Evolutionary conservation across 2,888 invertebrate species (phyloP).

Genomic region (Morinoia aosen): DNA sequence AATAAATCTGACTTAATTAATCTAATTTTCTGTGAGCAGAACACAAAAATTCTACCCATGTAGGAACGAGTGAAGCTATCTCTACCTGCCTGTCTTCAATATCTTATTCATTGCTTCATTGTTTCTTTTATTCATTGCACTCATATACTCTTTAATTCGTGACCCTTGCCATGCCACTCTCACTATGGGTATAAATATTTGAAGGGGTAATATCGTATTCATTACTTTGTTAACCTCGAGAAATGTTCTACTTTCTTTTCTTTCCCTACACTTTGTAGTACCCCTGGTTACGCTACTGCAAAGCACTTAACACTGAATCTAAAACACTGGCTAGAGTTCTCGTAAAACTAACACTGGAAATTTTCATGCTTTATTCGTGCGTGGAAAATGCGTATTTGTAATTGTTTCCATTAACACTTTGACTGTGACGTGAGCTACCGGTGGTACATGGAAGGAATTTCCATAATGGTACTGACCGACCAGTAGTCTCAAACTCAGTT

Average conservation of each 20-base stretch:
- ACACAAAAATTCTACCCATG: neutral
- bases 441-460: no score
- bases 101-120: neutral
- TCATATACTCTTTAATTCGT: neutral
- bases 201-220: neutral
- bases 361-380: no score
- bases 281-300: no score
- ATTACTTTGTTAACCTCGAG: neutral
- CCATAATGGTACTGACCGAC: no score
- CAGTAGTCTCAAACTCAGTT: no score
- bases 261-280: no score
- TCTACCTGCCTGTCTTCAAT: neutral
- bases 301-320: no score
- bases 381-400: no score
- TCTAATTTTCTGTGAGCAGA: neutral
- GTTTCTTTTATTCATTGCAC: neutral
- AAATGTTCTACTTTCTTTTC: neutral
- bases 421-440: no score
- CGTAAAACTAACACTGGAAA: no score
- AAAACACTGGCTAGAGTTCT: no score
- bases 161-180: neutral
- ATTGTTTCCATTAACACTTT: no score
- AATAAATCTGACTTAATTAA: neutral
- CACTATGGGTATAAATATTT: neutral
- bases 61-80: neutral